Evolutionary conservation across 2,113 vertebrate species (phyloP).

Genomic region (Nibea coibor): DNA sequence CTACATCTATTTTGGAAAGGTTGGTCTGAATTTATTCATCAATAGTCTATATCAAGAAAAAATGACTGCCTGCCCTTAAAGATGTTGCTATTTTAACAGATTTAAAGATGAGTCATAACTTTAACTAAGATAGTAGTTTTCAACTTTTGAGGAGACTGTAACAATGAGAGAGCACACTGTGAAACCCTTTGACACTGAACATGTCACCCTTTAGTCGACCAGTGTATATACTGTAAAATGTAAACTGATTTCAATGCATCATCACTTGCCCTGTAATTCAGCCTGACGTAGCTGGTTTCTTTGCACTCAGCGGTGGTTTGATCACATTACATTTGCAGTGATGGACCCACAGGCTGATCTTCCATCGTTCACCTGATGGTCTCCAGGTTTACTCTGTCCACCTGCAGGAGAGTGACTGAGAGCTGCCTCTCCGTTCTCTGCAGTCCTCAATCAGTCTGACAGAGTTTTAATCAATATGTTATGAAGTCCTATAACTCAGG

Average conservation of each 20-base stretch:
- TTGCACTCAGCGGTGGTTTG: neutral
- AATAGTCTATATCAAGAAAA: neutral
- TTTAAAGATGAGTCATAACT: slow-evolving; percentile 13
- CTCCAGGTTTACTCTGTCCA: neutral
- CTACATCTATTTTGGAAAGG: slow-evolving; percentile 29
- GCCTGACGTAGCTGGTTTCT: neutral
- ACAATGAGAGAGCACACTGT: neutral
- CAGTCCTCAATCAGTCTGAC: slow-evolving; percentile 57
- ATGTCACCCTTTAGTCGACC: too few species aligned
- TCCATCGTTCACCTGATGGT: neutral
- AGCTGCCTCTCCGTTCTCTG: slow-evolving; percentile 29
- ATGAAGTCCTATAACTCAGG: slow-evolving; percentile 68
- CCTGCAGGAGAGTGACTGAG: slow-evolving; percentile 28
- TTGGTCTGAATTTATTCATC: slow-evolving; percentile 15
- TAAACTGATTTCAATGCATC: too few species aligned
- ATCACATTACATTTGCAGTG: neutral
- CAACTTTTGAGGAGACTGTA: neutral
- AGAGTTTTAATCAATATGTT: slow-evolving; percentile 63
- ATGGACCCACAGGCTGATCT: neutral
- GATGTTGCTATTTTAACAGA: neutral
- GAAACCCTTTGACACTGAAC: too few species aligned
- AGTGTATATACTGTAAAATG: too few species aligned
- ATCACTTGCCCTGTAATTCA: neutral
- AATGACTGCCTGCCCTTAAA: slow-evolving; percentile 18
- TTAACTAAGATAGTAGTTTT: neutral